Conservation (phyloP, 2,888 invertebrate species). For the Apamea epomidion region DNA sequence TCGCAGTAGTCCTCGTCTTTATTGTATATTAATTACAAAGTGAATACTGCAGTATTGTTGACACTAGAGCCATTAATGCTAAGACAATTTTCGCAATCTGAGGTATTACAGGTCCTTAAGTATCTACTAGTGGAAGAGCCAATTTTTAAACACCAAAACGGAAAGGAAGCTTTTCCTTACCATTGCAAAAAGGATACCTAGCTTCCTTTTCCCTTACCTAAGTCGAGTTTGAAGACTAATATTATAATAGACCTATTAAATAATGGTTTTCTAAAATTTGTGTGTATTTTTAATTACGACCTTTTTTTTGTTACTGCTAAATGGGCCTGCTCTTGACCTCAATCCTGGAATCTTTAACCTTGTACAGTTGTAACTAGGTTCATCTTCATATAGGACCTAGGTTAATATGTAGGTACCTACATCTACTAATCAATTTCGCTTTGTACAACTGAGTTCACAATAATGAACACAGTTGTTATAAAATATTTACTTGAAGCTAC, state of each 20-base stretch:
- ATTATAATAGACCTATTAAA: too few species aligned
- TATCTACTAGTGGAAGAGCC: too few species aligned
- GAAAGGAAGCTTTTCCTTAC: not conserved
- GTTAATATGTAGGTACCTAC: not conserved
- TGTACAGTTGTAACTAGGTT: not conserved
- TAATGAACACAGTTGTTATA: conserved; percentile 12
- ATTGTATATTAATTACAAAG: too few species aligned
- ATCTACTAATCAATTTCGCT: not conserved
- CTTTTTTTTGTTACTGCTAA: too few species aligned
- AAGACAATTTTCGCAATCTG: too few species aligned
- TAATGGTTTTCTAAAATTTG: not conserved
- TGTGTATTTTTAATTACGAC: not conserved
- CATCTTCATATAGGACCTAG: not conserved
- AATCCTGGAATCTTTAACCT: too few species aligned
- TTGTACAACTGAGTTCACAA: not conserved
- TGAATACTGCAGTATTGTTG: too few species aligned
- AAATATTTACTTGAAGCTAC: conserved; percentile 8
- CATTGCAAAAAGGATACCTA: not conserved
- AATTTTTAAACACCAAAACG: not conserved
- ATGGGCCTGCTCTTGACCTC: too few species aligned
- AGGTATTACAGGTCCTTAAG: too few species aligned
- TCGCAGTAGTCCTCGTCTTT: too few species aligned
- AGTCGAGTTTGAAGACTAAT: not conserved
- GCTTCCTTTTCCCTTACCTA: not conserved
- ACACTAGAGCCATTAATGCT: too few species aligned